Conservation (phyloP, 1,140 invertebrate genomes). For the Pachyrhynchus sulphureomaculatus region DNA sequence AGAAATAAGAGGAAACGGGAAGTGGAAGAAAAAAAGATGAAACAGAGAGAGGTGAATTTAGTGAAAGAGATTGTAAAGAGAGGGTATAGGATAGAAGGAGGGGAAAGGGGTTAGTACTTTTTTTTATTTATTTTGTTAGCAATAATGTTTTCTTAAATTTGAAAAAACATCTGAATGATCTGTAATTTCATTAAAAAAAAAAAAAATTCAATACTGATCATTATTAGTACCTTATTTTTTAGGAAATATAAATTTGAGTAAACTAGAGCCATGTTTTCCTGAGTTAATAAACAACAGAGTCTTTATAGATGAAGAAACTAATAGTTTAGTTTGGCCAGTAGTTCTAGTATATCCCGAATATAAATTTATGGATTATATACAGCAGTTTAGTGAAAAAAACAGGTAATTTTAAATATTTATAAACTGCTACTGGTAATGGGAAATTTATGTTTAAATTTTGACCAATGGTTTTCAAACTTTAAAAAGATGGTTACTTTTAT, state of each 20-base stretch:
- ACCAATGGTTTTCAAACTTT: no score
- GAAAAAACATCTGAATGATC: no score
- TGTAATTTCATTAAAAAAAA: no score
- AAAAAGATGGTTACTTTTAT: no score
- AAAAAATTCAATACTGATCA: no score
- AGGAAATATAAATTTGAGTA: conserved; percentile 50
- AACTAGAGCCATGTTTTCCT: conserved; percentile 64
- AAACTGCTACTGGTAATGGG: no score
- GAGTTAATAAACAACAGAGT: conserved; percentile 62
- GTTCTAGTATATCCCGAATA: conserved; percentile 83
- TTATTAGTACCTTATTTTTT: conserved; percentile 9
- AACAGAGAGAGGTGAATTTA: conserved; percentile 59
- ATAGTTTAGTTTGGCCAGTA: conserved; percentile 74
- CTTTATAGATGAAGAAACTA: conserved; percentile 57
- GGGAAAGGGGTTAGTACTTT: conserved; percentile 18
- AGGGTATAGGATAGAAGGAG: conserved; percentile 54
- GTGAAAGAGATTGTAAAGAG: conserved; percentile 57
- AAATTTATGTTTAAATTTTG: no score
- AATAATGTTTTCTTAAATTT: no score
- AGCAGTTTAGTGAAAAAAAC: conserved; percentile 71
- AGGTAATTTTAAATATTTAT: no score
- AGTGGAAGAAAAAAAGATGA: conserved; percentile 55
- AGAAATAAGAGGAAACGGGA: conserved; percentile 63
- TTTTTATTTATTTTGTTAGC: no score
- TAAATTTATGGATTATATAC: conserved; percentile 69